These are phyloP conservation scores for Drosophila nigromelanica DNA, from an alignment of 1,140 invertebrate genomes.

Conservation along the genomic window DNA sequence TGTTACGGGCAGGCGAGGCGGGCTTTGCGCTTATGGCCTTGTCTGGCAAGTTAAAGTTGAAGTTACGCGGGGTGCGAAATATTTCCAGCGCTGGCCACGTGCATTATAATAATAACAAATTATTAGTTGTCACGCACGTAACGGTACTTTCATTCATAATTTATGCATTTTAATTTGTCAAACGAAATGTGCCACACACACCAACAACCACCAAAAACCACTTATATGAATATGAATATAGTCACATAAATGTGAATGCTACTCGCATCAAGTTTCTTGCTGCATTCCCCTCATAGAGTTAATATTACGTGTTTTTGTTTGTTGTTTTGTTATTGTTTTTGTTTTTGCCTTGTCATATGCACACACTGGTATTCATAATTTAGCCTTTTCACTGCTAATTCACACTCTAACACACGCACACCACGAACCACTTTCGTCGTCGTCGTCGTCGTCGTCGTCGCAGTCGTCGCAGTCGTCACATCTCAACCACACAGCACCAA, in stretches of 20 bases:
- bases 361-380: constrained; percentile 64
- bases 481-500: constrained; percentile 80
- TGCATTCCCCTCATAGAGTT: constrained; percentile 30
- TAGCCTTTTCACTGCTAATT: constrained; percentile 47
- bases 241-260: constrained; percentile 24
- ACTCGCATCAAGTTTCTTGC: constrained; percentile 7
- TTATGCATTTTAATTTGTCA: constrained; percentile 83
- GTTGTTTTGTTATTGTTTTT: constrained; percentile 25
- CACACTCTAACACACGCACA: constrained; percentile 25
- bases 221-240: constrained; percentile 24
- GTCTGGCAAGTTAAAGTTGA: constrained; percentile 33
- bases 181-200: constrained; percentile 45
- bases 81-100: constrained; percentile 58
- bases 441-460: constrained; percentile 5
- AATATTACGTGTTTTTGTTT: constrained; percentile 21
- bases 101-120: constrained; percentile 82
- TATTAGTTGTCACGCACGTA: constrained; percentile 81
- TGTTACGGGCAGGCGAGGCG: background rate
- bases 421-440: constrained; percentile 29
- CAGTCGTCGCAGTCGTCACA: constrained; percentile 26
- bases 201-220: background rate
- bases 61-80: constrained; percentile 38
- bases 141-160: constrained; percentile 82
- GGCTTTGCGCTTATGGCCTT: constrained; percentile 6
- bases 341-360: constrained; percentile 19